Evolutionary conservation across 2,888 invertebrate species (phyloP), one percentile per base, ranked within the genome.

Genomic region (Psococerastis gibbosa): DNA sequence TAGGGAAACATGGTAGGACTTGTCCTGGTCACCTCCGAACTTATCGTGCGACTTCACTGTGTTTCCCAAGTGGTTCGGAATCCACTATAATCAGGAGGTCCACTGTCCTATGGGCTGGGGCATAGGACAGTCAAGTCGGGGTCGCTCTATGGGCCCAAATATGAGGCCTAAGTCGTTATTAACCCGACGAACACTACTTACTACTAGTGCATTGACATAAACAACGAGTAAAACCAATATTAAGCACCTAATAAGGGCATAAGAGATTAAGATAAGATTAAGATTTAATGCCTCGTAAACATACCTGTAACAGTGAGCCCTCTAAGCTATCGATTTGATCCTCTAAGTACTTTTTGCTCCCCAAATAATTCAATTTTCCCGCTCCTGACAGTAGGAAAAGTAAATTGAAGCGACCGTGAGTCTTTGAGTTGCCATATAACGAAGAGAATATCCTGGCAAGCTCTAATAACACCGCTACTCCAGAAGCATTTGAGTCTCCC

Each of bases 281-380:
- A 27, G 27, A 27, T 9, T 6, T 27, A 43, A 47, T 20, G 4
- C 13, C n/a, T n/a, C n/a, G n/a, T 32, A 13, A 22, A 38, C 45
- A 54, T 60, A 85, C 88, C 70, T 81, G 84, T 49, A 79, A 65
- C 38, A 77, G 57, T 2, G 76, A 70, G 35, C 73, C 72, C 51
- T 81, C 80, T 13, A 72, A 60, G 0, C 74, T 75, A 57, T 97
- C 95, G 47, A 88, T 60, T 56, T 88, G 85, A 56, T 91, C 88
- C 57, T 94, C 92, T 11, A 97, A 68, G 88, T 92, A 97, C 56
- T 89, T 88, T 63, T 94, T 92, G 33, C 85, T 80, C 1, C 95
- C 91, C 60, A 89, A 85, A 59, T 87, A 98, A 66, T 95, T 98
- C 32, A 82, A 70, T 59, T 89, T 83, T 3, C 97, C 97, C 33